Evolutionary conservation across 2,888 invertebrate genomes (phyloP), one percentile per base, ranked within the genome.

Genomic region (Petrolisthes manimaculis): DNA sequence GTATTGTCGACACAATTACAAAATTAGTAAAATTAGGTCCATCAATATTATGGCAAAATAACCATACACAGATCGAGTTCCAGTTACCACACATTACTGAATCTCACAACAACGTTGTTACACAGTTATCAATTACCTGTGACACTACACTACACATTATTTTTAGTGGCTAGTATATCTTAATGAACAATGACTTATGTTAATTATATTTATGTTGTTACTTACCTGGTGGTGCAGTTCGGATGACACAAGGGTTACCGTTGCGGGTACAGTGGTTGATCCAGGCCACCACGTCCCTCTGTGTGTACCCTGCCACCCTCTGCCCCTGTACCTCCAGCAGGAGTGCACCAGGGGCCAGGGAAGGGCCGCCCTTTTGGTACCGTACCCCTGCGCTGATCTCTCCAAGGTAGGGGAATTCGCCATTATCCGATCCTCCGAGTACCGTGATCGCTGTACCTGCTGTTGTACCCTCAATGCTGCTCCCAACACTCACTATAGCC

Each of bases 241-340:
- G 94, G 81, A 95, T 92, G 92, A 93, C 93, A 81, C 94, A 94
- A 61, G 94, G 93, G 90, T 93, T 93, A 69, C 94, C 94, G 93
- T 93, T 94, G 91, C 94, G 93, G 91, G 94, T 93, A 92, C 94
- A 94, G 92, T 94, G 94, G 91, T 94, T 93, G 83, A 94, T 92
- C 93, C 94, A 94, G 74, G 94, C 93, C 86, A 93, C 93, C 24
- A 94, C 93, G 92, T 95, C 95, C 89, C 93, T 92, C 91, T 94
- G 93, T 2, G 95, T 95, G 92, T 94, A 94, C 77, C 95, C 95
- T 85, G 94, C 94, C 89, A 95, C 94, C 92, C 94, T 94, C 92
- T 94, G 94, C 69, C 94, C 94, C 92, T 94, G 94, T 81, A 94
- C 93, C 92, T 94, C 94, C 88, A 94, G 91, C 56, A 94, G 83